phyloP scores from a whole-genome alignment of 2,797 vertebrate genomes.

The Acropternis orthonyx region DNA sequence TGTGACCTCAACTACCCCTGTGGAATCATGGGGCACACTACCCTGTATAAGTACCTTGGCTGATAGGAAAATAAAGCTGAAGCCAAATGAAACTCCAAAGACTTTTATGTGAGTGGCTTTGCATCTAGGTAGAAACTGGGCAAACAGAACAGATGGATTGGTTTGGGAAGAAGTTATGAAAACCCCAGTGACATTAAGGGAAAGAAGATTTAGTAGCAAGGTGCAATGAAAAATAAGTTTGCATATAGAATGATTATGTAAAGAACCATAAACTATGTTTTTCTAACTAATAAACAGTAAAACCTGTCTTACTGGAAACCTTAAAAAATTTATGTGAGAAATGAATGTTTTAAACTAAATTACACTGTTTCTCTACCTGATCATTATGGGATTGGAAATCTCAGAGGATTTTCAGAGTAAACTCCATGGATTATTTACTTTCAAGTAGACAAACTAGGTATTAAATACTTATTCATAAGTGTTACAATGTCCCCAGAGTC shows the following conservation, averaged over 20 bases:
- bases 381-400: slow-evolving; percentile 49
- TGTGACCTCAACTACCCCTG: neutral
- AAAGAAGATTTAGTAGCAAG: neutral
- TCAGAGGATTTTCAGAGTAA: slow-evolving; percentile 25
- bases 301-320: neutral
- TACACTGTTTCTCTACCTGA: neutral
- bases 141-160: neutral
- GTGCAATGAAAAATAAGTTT: neutral
- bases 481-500: neutral
- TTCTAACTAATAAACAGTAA: neutral
- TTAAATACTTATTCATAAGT: slow-evolving; percentile 36
- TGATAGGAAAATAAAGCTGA: neutral
- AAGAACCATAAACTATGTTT: neutral
- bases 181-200: neutral
- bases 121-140: neutral
- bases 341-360: slow-evolving; percentile 31
- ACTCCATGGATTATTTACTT: slow-evolving; percentile 8
- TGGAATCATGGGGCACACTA: neutral
- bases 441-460: slow-evolving; percentile 42
- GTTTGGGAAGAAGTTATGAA: neutral
- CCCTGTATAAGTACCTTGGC: neutral
- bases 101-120: neutral
- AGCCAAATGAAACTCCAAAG: neutral
- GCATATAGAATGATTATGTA: neutral
- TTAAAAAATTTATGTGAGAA: neutral